Conservation (phyloP, 2,797 vertebrate genomes). For the Synaphobranchus kaupii region DNA sequence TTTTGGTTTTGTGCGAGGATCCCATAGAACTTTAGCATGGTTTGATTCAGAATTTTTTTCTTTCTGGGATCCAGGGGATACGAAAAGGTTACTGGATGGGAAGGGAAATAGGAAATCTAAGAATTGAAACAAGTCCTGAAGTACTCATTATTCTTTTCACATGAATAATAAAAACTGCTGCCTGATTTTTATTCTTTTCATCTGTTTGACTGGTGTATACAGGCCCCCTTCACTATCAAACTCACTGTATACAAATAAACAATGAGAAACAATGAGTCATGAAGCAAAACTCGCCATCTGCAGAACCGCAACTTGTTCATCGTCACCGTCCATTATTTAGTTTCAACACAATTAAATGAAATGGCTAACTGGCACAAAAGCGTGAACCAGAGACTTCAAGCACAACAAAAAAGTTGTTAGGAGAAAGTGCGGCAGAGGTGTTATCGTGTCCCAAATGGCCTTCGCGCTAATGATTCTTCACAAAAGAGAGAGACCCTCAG, state of each 20-base stretch:
- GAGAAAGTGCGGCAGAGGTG: conserved; percentile 87
- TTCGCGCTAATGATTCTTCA: conserved; percentile 57
- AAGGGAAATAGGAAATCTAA: no score
- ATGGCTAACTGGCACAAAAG: neutral
- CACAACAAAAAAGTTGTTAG: conserved; percentile 56
- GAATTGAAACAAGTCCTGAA: no score
- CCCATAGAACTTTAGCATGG: no score
- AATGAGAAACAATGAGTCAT: conserved; percentile 3
- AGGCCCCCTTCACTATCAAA: neutral
- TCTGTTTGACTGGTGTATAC: neutral
- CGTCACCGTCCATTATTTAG: neutral
- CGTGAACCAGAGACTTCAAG: conserved; percentile 1
- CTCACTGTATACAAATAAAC: neutral
- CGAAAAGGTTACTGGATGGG: no score
- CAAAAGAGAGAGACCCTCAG: conserved; percentile 62
- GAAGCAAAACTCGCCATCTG: neutral
- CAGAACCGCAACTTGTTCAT: neutral
- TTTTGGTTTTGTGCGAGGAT: no score
- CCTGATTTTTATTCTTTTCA: neutral
- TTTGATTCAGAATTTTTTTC: no score
- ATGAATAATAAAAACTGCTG: neutral
- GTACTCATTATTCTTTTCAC: neutral
- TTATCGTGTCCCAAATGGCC: conserved; percentile 53
- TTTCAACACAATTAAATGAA: conserved; percentile 11
- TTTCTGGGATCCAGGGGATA: no score